Evolutionary conservation across 2,797 vertebrate species (phyloP).

Genomic region (Mormyrops attenuatus): DNA sequence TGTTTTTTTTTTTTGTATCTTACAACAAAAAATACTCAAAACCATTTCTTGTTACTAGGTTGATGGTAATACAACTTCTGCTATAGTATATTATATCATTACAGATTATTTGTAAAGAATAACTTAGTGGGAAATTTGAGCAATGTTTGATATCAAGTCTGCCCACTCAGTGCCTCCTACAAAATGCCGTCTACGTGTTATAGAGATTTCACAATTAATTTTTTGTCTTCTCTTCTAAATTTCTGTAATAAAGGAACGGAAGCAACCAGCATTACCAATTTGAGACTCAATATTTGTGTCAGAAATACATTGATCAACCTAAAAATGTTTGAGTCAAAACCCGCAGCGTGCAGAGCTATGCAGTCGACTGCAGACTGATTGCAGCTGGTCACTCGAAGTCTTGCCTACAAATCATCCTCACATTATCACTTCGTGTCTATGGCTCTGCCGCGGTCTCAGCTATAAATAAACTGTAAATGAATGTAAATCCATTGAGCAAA

Average conservation of each 20-base stretch:
- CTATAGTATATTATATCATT: not conserved
- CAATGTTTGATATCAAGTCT: slow-evolving; percentile 23
- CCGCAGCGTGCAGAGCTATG: not conserved
- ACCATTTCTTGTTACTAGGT: not conserved
- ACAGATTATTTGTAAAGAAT: not conserved
- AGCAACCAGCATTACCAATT: not conserved
- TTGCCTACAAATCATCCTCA: not conserved
- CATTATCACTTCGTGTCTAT: not conserved
- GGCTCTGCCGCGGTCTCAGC: not conserved
- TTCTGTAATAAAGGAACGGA: not conserved
- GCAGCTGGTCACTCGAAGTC: not conserved
- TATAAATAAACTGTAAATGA: slow-evolving; percentile 24
- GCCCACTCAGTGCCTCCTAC: not conserved
- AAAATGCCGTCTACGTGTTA: not conserved
- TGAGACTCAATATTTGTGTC: not conserved
- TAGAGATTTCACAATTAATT: not conserved
- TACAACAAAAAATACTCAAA: not conserved
- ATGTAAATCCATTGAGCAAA: slow-evolving; percentile 21
- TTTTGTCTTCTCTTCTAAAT: not conserved
- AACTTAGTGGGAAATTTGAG: slow-evolving; percentile 38
- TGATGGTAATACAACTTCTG: not conserved
- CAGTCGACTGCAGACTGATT: not conserved
- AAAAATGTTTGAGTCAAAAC: not conserved
- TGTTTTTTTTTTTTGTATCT: not conserved
- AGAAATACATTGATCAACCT: not conserved